Evolutionary conservation across 2,888 invertebrate genomes (phyloP), one percentile per base, ranked within the genome.

Genomic region (Calameuta pallipes): DNA sequence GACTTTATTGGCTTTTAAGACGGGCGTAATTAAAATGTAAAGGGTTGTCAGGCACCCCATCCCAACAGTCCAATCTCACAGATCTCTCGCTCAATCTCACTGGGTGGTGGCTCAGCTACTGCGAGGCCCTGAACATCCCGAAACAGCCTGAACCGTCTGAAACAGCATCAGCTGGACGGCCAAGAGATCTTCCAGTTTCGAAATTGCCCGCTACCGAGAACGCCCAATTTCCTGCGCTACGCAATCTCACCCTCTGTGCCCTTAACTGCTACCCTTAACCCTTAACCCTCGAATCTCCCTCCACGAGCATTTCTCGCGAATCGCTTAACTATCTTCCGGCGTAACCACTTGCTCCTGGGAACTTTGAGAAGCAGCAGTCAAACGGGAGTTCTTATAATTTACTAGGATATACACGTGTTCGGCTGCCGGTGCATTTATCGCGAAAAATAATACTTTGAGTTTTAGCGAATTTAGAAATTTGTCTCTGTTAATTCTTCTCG

Each of bases 1-100:
- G 88, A 87, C 85, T 89, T 87, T 88, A 89, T 90, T 89, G 87
- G 87, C 88, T 87, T 89, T 89, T 86, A 89, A 89, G 87, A 87
- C 85, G 84, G 82, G 85, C 85, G 87, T 89, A 89, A 89, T 89
- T 89, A 89, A 89, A 89, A 89, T 88, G 87, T 89, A 87, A 89
- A 89, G 88, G 88, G 88, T 88, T 89, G 87, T 86, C 87, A 87
- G 86, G 71, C 71, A 71, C 71, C 71, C 71, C 71, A 33, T 71
- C 71, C 71, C 71, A 31, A 33, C 71, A 56, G 41, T 15, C 41
- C 41, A 23, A 56, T 36, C 75, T 71, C 73, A 34, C 78, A 30
- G 33, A 69, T 80, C 80, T 75, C 78, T 80, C 79, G 80, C 77
- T 82, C 80, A 79, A 80, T 82, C 78, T 79, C 77, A 74, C 74